A percentile compares a stretch with the other conserved stretches of the same genome.
Conservation (phyloP, 2,113 vertebrate genomes). For the Madoqua kirkii region DNA sequence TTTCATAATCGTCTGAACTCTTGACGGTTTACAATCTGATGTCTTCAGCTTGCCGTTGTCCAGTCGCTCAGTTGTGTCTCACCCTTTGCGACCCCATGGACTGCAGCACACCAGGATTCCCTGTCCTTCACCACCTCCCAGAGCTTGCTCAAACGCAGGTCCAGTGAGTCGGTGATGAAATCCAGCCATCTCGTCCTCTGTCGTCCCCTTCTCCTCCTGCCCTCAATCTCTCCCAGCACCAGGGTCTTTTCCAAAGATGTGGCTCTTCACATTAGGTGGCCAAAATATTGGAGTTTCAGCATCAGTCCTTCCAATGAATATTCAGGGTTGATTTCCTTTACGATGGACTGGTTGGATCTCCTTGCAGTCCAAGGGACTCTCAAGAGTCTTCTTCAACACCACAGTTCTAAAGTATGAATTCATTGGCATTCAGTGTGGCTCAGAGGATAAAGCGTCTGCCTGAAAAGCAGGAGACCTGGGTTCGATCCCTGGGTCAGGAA, state of each 20-base stretch:
- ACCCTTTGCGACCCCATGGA: not conserved
- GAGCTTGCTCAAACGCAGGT: not conserved
- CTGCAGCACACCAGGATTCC: no score
- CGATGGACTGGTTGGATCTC: not conserved
- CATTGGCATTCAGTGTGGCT: not conserved
- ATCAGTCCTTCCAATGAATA: not conserved
- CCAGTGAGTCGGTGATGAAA: not conserved
- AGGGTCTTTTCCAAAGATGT: not conserved
- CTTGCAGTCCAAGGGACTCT: not conserved
- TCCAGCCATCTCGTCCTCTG: not conserved
- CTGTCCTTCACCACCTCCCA: not conserved
- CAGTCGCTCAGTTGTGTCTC: not conserved
- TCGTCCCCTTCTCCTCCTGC: not conserved
- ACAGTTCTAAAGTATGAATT: not conserved
- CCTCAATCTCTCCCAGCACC: not conserved
- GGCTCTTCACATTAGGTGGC: not conserved
- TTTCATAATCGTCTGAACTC: not conserved
- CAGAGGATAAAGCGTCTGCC: no score
- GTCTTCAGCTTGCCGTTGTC: not conserved
- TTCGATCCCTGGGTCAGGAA: no score
- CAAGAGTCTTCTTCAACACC: not conserved
- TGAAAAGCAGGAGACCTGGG: no score
- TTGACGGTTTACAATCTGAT: not conserved
- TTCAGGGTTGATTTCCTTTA: not conserved
- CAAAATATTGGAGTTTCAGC: not conserved